Conservation (phyloP, 1,140 invertebrate species). For the Phocides pigmalion region DNA sequence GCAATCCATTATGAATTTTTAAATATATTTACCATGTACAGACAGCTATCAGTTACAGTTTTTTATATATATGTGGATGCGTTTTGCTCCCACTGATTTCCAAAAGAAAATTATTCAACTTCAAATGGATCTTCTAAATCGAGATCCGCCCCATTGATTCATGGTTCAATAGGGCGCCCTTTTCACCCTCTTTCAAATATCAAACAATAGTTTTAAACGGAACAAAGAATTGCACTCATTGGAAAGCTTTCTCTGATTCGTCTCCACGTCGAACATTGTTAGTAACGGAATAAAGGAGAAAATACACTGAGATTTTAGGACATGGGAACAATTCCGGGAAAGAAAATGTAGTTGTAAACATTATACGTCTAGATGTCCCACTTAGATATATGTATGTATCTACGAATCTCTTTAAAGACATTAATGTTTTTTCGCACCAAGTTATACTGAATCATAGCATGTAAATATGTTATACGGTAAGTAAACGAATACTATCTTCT, state of each 20-base stretch:
- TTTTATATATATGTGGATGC: no score
- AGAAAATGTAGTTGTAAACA: slow-evolving; percentile 29
- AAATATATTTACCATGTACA: no score
- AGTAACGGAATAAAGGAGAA: slow-evolving; percentile 34
- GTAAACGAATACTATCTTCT: no score
- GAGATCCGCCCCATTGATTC: slow-evolving; percentile 33
- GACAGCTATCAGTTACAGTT: no score
- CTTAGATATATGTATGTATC: slow-evolving; percentile 11
- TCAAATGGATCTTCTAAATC: slow-evolving; percentile 36
- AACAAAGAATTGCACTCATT: slow-evolving; percentile 35
- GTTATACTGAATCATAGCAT: neutral
- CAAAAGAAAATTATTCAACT: slow-evolving; percentile 35
- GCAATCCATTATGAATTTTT: no score
- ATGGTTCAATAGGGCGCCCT: slow-evolving; percentile 33
- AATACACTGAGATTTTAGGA: slow-evolving; percentile 35
- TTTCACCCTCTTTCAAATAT: slow-evolving; percentile 34
- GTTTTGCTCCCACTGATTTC: slow-evolving; percentile 28
- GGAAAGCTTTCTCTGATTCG: slow-evolving; percentile 33
- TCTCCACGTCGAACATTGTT: slow-evolving; percentile 32
- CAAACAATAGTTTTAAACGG: slow-evolving; percentile 36
- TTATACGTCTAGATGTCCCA: slow-evolving; percentile 20
- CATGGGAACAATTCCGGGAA: slow-evolving; percentile 12
- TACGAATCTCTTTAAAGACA: slow-evolving; percentile 1
- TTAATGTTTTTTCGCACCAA: neutral
- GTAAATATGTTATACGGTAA: no score